Base-by-base conservation (phyloP, 2,888 invertebrate genomes). In the Dolichopus griseipennis region DNA sequence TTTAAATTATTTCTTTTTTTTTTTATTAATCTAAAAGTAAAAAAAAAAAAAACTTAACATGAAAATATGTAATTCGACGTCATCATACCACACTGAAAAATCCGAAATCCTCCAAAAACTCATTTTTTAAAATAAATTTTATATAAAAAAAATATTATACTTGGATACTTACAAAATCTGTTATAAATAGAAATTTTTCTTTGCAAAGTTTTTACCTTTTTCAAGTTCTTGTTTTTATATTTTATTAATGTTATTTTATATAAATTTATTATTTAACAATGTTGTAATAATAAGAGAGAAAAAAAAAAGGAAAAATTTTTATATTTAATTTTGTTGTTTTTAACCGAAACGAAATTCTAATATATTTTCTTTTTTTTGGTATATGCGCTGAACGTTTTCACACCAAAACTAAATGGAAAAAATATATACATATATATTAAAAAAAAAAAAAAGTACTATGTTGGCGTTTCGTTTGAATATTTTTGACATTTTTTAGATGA, bases 311-410 rank as follows among this genome's bases (percentile, higher is more conserved):
- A 27, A 52, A 18, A 18, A 18, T 52, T 52, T 52, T n/a, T 18
- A 52, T 52, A 52, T 52, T 52, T 52, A 52, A 52, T 52, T 52
- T 52, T 52, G 52, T 52, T 52, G 52, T 52, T 52, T 52, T 52
- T 52, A 52, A 12, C 52, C 52, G 52, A 52, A 52, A 52, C 18
- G 18, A 52, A 52, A 52, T 52, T 52, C 15, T n/a, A 52, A 52
- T 52, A 18, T 52, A 52, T 52, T 18, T 52, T 52, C 18, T 6
- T 18, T 15, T 52, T 18, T 18, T n/a, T 52, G 52, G 52, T 52
- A 52, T 52, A 52, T 52, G 52, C 52, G 52, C 52, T 52, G 52
- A 52, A 52, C 52, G 15, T 6, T 52, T 52, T 52, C 52, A 52
- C 37, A 12, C 52, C 15, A 52, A 52, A 52, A 52, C 52, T 52